A percentile compares a stretch with the other conserved stretches of the same genome.
Conservation (phyloP, 1,140 invertebrate species). For the Theocolax elegans region DNA sequence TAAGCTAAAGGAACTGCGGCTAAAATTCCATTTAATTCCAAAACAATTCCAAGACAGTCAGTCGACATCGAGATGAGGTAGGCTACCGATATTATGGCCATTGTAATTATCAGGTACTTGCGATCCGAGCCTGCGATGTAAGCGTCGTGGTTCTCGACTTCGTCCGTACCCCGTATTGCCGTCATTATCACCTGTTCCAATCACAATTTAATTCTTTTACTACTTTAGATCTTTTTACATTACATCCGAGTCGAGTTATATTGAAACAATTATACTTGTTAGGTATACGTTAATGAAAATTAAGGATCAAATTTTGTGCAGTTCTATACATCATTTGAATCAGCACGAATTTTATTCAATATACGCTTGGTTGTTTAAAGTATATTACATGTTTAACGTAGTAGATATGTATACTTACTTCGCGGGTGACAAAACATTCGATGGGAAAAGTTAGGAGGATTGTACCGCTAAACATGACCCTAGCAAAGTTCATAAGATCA, state of each 20-base stretch:
- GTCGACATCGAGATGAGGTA: slow-evolving; percentile 86
- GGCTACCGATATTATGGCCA: slow-evolving; percentile 76
- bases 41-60: slow-evolving; percentile 86
- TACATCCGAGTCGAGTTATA: no score
- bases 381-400: no score
- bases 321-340: no score
- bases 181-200: slow-evolving; percentile 59
- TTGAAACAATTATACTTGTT: no score
- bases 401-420: slow-evolving; percentile 74
- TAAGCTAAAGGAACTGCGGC: slow-evolving; percentile 88
- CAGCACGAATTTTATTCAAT: no score
- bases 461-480: slow-evolving; percentile 85
- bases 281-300: no score
- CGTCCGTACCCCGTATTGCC: slow-evolving; percentile 68
- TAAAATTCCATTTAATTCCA: slow-evolving; percentile 88
- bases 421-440: slow-evolving; percentile 88
- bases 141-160: slow-evolving; percentile 67
- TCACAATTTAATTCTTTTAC: background rate
- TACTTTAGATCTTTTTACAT: no score
- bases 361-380: no score
- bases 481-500: slow-evolving; percentile 85
- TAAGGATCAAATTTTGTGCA: no score
- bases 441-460: slow-evolving; percentile 90
- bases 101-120: slow-evolving; percentile 75
- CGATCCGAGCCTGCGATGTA: slow-evolving; percentile 65